Evolutionary conservation across 64 coral and sea anemone species (phyloP).

Genomic region (Porites australiensis): DNA sequence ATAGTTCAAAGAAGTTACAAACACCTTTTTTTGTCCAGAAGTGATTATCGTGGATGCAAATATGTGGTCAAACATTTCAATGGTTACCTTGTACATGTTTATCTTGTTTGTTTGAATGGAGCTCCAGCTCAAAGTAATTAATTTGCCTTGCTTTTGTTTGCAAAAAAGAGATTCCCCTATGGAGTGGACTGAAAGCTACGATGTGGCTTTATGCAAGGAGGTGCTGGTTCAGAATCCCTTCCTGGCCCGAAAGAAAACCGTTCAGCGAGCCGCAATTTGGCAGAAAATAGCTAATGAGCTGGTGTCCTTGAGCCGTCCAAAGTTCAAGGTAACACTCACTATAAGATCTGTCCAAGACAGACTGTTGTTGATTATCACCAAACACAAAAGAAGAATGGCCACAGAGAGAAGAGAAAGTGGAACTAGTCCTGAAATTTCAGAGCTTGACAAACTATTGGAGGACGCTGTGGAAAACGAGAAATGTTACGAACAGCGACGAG

Average conservation of each 20-base stretch:
- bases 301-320: background rate
- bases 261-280: background rate
- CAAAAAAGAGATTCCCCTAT: too few species aligned
- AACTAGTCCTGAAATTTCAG: background rate
- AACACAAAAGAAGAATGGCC: background rate
- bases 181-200: slow-evolving; percentile 40
- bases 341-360: background rate
- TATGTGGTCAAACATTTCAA: too few species aligned
- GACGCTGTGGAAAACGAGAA: background rate
- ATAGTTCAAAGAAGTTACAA: too few species aligned
- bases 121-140: too few species aligned
- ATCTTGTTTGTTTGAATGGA: too few species aligned
- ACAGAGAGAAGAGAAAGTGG: background rate
- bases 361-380: background rate
- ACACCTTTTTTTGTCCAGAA: too few species aligned
- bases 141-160: too few species aligned
- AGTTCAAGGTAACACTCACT: background rate
- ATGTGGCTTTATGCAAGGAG: too few species aligned
- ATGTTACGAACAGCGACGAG: too few species aligned
- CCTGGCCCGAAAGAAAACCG: background rate
- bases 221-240: too few species aligned
- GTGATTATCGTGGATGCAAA: too few species aligned
- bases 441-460: slow-evolving; percentile 4
- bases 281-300: background rate
- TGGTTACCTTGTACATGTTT: too few species aligned